Evolutionary conservation across 2,797 vertebrate genomes (phyloP).

Genomic region (Malurus leucopterus): DNA sequence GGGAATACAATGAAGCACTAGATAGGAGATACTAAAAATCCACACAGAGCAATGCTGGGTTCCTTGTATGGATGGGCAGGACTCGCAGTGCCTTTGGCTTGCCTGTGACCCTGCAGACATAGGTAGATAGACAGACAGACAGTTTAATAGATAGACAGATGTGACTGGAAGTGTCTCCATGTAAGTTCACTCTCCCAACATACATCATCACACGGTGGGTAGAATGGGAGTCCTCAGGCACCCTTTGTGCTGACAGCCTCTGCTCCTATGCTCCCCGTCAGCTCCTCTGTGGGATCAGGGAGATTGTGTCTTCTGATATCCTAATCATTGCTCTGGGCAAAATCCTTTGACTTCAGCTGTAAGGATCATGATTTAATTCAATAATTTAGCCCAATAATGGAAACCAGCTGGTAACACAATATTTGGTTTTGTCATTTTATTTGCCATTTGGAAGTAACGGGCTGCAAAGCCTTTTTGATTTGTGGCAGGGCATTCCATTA

Average conservation of each 20-base stretch:
- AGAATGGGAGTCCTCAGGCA: background rate
- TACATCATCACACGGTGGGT: accelerated
- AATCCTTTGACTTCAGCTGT: background rate
- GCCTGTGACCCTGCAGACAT: background rate
- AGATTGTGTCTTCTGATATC: background rate
- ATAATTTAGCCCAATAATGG: background rate
- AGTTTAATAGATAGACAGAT: background rate
- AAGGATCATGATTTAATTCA: background rate
- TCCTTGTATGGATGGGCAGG: background rate
- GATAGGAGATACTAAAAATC: background rate
- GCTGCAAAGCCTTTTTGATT: background rate
- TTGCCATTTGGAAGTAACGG: background rate
- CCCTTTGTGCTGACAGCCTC: background rate
- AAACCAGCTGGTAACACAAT: background rate
- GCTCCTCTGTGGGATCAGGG: background rate
- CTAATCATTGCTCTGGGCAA: background rate
- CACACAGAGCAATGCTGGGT: accelerated
- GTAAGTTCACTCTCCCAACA: background rate
- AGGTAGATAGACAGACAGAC: accelerated
- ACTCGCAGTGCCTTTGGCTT: background rate
- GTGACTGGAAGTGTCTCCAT: background rate
- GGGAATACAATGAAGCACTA: background rate
- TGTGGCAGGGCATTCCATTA: background rate
- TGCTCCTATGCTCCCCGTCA: background rate
- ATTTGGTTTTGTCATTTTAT: slow-evolving; percentile 16